Evolutionary conservation across 2,113 vertebrate genomes (phyloP).

Genomic region (Forbesichthys papilliferus): DNA sequence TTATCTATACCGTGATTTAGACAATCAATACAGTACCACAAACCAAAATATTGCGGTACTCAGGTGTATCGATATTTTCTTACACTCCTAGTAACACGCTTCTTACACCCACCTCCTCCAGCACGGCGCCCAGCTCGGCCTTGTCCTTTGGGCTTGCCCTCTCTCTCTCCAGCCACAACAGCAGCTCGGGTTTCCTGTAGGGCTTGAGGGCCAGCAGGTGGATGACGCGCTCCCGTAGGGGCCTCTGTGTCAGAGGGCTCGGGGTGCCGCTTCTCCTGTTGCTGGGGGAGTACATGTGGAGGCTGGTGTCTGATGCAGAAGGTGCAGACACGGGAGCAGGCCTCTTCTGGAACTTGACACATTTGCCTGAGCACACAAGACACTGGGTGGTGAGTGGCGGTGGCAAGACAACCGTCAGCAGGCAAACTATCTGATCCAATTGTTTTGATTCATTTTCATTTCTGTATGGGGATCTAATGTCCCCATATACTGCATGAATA

Average conservation of each 20-base stretch:
- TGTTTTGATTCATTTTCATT: too few relatives aligned
- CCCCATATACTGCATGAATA: too few relatives aligned
- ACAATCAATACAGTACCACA: not conserved
- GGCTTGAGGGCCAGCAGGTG: constrained; percentile 76
- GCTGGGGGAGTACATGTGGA: constrained; percentile 54
- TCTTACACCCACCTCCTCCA: constrained; percentile 75
- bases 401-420: not conserved
- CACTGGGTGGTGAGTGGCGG: not conserved
- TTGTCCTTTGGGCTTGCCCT: constrained; percentile 63
- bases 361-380: constrained; percentile 63
- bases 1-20: not conserved
- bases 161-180: constrained; percentile 73
- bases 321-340: constrained; percentile 25
- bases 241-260: constrained; percentile 47
- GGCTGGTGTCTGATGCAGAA: constrained; percentile 41
- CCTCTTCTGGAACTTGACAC: constrained; percentile 63
- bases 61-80: too few relatives aligned
- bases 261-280: constrained; percentile 48
- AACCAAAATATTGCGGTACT: too few relatives aligned
- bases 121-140: constrained; percentile 63
- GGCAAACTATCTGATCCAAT: not conserved
- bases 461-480: too few relatives aligned
- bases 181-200: constrained; percentile 74
- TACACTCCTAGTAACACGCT: not conserved
- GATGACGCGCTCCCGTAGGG: constrained; percentile 72